Evolutionary conservation across 2,113 vertebrate genomes (phyloP), one percentile per base, ranked within the genome.

Genomic region (Heterocephalus glaber): DNA sequence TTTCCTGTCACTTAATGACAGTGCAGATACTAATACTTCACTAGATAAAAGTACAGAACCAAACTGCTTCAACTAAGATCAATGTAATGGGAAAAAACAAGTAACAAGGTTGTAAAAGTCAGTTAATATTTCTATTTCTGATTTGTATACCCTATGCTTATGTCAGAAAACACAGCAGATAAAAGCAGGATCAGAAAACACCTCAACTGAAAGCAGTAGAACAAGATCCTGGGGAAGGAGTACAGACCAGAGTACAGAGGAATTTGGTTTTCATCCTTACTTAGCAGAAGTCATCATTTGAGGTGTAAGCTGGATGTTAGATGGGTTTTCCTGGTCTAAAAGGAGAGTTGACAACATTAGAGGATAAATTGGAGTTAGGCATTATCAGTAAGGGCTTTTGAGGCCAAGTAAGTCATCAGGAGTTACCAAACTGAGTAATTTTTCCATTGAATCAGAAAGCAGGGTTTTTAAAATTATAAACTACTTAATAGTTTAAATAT

Each of bases 401-500:
- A 89, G 28, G 92, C 7, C 58, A 72, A 63, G 54, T 19, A 83
- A 76, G 74, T 30, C 26, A 79, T 44, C 10, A 96, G 6, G 10
- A 90, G 41, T 14, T 47, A 33, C 24, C 92, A 80, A 91, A 49
- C 52, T 80, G 89, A 92, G 3, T 90, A 90, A 92, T 22, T 28
- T 94, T 80, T 63, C 79, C 8, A 80, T 33, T 6, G n/a, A 94
- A 60, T 95, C 49, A 93, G 2, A 84, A 22, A 89, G n/a, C 30
- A 83, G n/a, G 61, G 5, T 1, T 16, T 77, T 94, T 66, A 92
- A 70, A 83, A 91, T 96, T 72, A 61, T 47, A 72, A 94, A 89
- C 33, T 82, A 68, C 44, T 94, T 89, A 90, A 56, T 70, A 86
- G 3, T 72, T 87, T 94, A 28, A 90, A 91, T 96, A 91, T 76